These are phyloP conservation scores for Calosoma granatense DNA, from an alignment of 1,140 invertebrate genomes.

Conservation along the genomic window DNA sequence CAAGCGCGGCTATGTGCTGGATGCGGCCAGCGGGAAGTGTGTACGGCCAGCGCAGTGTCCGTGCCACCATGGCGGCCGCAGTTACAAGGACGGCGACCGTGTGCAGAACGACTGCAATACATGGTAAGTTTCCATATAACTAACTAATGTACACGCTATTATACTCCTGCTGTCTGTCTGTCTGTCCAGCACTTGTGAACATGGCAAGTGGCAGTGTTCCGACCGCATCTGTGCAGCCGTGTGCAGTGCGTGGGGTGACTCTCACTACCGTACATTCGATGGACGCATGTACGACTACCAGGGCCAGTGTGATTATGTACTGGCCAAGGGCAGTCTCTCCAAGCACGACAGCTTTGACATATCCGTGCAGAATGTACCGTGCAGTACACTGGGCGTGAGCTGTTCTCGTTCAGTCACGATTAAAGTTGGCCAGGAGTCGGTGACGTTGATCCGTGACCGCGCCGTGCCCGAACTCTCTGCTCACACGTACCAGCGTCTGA, in stretches of 20 bases:
- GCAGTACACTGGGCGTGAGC: conserved; percentile 73
- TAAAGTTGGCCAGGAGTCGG: conserved; percentile 49
- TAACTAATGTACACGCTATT: conserved; percentile 8
- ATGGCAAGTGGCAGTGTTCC: conserved; percentile 59
- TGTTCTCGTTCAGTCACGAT: conserved; percentile 74
- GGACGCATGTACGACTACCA: conserved; percentile 76
- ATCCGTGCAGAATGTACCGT: conserved; percentile 70
- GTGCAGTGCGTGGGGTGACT: conserved; percentile 76
- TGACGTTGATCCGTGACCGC: conserved; percentile 48
- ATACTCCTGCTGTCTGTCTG: background rate
- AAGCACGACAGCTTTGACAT: conserved; percentile 55
- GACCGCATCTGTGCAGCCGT: conserved; percentile 51
- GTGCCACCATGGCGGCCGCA: conserved; percentile 77
- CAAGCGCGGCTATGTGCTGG: conserved; percentile 62
- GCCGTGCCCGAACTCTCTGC: conserved; percentile 33
- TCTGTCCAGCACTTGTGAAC: conserved; percentile 47
- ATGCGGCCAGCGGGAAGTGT: conserved; percentile 54
- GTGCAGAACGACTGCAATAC: conserved; percentile 75
- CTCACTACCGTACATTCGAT: conserved; percentile 81
- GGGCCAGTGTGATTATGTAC: conserved; percentile 75
- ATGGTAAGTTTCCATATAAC: conserved; percentile 44
- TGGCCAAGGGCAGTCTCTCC: conserved; percentile 57
- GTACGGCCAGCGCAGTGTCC: conserved; percentile 63
- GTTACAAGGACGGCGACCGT: conserved; percentile 63
- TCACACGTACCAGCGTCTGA: conserved; percentile 43